Evolutionary conservation across 2,888 invertebrate species (phyloP).

Genomic region (Brenthis hecate): DNA sequence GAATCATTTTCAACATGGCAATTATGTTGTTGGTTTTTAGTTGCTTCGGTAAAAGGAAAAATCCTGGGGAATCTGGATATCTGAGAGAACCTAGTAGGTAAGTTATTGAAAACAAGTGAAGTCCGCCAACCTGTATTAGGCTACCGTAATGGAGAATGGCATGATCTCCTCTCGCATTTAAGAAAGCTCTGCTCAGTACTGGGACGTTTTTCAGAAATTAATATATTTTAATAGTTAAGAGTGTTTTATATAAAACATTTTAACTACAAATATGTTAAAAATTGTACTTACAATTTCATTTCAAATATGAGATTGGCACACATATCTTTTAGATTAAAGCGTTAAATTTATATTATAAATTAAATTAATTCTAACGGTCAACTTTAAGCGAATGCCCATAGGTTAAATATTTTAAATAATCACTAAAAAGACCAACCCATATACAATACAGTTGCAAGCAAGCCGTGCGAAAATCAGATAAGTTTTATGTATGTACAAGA

Average conservation of each 20-base stretch:
- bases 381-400: not conserved
- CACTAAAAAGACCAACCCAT: constrained; percentile 56
- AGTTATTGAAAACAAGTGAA: too few relatives aligned
- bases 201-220: too few relatives aligned
- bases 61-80: too few relatives aligned
- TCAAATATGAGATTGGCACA: constrained; percentile 3
- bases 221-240: too few relatives aligned
- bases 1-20: too few relatives aligned
- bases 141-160: not conserved
- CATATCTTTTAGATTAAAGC: constrained; percentile 3
- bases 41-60: too few relatives aligned
- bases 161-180: not conserved
- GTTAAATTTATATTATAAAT: constrained; percentile 6
- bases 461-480: constrained; percentile 81
- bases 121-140: too few relatives aligned
- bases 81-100: too few relatives aligned
- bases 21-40: too few relatives aligned
- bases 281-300: not conserved
- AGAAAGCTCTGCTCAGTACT: too few relatives aligned
- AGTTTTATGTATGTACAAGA: constrained; percentile 74
- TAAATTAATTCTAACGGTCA: constrained; percentile 7
- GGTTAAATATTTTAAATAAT: constrained; percentile 23
- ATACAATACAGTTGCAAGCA: constrained; percentile 63
- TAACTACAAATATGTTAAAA: too few relatives aligned
- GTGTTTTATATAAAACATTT: too few relatives aligned